Evolutionary conservation across 2,888 invertebrate genomes (phyloP).

Genomic region (Micoletzkya japonica): DNA sequence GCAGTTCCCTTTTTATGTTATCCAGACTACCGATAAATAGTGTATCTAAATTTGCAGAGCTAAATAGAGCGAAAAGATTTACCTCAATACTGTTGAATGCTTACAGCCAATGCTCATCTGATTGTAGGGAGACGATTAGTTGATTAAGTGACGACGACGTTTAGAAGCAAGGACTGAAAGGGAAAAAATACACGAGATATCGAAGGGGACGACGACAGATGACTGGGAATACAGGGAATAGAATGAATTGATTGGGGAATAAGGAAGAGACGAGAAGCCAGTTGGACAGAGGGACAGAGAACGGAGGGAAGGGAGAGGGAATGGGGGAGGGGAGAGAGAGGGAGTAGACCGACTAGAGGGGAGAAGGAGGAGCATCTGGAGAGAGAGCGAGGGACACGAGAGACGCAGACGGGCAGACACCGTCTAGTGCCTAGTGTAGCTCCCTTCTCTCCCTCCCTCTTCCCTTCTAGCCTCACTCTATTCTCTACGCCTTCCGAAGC

Average conservation of each 20-base stretch:
- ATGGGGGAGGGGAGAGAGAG: slow-evolving; percentile 22
- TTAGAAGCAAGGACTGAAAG: neutral
- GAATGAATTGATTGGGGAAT: slow-evolving; percentile 15
- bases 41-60: neutral
- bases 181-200: neutral
- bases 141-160: neutral
- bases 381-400: neutral
- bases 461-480: neutral
- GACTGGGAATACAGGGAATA: slow-evolving; percentile 9
- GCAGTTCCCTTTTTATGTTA: too few species aligned
- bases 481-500: neutral
- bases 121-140: slow-evolving; percentile 1
- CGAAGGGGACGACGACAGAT: neutral
- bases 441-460: neutral
- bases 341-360: slow-evolving; percentile 20
- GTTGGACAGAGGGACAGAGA: slow-evolving; percentile 17
- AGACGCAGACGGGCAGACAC: neutral
- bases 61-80: neutral
- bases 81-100: slow-evolving; percentile 13
- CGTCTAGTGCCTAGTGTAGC: slow-evolving; percentile 2
- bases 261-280: neutral
- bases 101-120: slow-evolving; percentile 26
- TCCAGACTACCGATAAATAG: neutral
- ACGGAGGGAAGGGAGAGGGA: slow-evolving; percentile 25
- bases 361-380: slow-evolving; percentile 19